phyloP scores from a whole-genome alignment of 2,797 vertebrate species.

The Semotilus atromaculatus region DNA sequence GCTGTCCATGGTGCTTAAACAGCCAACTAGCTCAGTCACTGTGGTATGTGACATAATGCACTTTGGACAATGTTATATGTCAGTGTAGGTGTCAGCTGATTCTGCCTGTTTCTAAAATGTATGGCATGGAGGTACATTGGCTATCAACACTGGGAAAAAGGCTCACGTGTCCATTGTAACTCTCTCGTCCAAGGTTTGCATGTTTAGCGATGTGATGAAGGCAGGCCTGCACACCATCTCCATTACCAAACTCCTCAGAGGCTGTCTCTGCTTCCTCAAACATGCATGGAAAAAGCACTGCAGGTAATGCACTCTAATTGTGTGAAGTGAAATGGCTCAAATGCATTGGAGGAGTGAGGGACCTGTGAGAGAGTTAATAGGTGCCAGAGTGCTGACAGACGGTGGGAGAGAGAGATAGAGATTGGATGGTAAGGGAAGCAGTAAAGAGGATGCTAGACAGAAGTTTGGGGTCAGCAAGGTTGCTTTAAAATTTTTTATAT shows the following conservation, averaged over 20 bases:
- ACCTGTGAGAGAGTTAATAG: background rate
- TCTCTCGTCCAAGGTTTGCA: background rate
- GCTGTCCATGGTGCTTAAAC: slow-evolving; percentile 24
- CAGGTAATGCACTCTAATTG: slow-evolving; percentile 60
- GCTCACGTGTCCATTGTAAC: background rate
- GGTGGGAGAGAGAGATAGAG: background rate
- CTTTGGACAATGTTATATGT: slow-evolving; percentile 10
- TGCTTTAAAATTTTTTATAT: too few relatives aligned
- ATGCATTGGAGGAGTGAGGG: slow-evolving; percentile 33
- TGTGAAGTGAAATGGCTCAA: slow-evolving; percentile 52
- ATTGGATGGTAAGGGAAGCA: background rate
- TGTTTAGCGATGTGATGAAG: slow-evolving; percentile 14
- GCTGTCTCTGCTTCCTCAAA: slow-evolving; percentile 39
- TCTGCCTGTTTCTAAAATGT: background rate
- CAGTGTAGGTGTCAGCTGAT: slow-evolving; percentile 5
- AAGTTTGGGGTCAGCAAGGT: background rate
- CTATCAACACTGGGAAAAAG: background rate
- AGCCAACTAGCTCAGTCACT: background rate
- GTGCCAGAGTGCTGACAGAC: slow-evolving; percentile 11
- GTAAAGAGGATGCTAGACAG: background rate
- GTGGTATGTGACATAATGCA: slow-evolving; percentile 13
- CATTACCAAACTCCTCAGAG: slow-evolving; percentile 22
- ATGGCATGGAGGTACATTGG: slow-evolving; percentile 9
- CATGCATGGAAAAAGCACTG: slow-evolving; percentile 52
- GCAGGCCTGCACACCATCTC: slow-evolving; percentile 26